phyloP scores from a whole-genome alignment of 1,140 invertebrate species.

The Megalopta genalis region DNA sequence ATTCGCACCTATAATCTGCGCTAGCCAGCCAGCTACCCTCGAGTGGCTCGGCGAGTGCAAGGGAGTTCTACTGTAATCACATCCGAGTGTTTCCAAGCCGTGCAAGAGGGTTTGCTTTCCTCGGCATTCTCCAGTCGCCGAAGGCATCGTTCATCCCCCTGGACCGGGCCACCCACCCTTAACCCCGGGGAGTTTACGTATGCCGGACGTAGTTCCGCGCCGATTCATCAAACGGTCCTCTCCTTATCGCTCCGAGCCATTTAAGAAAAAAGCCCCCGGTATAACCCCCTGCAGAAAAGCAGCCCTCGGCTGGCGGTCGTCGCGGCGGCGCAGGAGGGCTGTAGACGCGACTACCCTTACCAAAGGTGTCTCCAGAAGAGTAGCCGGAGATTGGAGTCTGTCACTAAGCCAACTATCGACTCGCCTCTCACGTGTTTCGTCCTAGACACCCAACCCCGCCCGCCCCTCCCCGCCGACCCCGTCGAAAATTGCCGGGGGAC shows the following conservation, averaged over 20 bases:
- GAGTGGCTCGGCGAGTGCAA: not conserved
- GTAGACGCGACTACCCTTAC: not conserved
- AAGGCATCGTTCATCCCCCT: conserved; percentile 54
- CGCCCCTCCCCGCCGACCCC: too few relatives aligned
- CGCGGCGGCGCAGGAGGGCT: too few relatives aligned
- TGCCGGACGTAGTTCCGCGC: conserved; percentile 61
- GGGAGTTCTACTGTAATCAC: conserved; percentile 33
- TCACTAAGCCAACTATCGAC: conserved; percentile 66
- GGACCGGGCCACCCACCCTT: not conserved
- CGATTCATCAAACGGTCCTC: conserved; percentile 66
- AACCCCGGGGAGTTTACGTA: conserved; percentile 57
- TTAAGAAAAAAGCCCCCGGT: conserved; percentile 45
- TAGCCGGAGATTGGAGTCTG: conserved; percentile 67
- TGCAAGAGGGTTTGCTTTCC: conserved; percentile 25
- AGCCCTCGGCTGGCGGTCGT: not conserved
- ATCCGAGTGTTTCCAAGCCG: conserved; percentile 34
- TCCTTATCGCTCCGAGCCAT: conserved; percentile 45
- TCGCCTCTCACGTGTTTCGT: conserved; percentile 48
- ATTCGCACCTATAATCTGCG: not conserved
- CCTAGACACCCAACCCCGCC: not conserved
- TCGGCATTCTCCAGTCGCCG: conserved; percentile 37
- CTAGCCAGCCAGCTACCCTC: not conserved
- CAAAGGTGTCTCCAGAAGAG: conserved; percentile 47
- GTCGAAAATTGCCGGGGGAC: conserved; percentile 31
- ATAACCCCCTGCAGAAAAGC: not conserved